These are phyloP conservation scores for Pseudopodoces humilis DNA, from an alignment of 2,113 vertebrate species.

Conservation along the genomic window DNA sequence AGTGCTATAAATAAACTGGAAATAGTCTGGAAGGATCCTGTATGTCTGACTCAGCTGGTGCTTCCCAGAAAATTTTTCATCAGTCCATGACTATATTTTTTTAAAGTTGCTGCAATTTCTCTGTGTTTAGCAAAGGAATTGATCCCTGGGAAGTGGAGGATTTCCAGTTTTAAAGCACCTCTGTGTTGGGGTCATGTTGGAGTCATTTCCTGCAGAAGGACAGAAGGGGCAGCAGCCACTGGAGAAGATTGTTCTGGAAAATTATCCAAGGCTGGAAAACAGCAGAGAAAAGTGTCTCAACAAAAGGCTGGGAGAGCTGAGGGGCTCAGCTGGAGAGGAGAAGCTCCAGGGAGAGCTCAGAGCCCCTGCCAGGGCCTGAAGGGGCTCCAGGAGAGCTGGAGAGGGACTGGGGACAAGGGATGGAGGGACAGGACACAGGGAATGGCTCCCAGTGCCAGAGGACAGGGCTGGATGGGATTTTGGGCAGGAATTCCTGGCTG, in stretches of 20 bases:
- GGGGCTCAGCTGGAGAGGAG: background rate
- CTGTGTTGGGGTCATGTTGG: fast-evolving
- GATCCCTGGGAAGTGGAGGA: background rate
- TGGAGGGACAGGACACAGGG: background rate
- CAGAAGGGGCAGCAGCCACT: background rate
- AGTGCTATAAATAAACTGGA: background rate
- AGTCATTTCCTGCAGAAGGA: background rate
- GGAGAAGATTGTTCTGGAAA: background rate
- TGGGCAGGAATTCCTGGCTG: background rate
- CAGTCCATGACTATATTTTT: background rate
- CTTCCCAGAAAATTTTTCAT: background rate
- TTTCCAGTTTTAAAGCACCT: background rate
- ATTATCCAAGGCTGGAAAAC: background rate
- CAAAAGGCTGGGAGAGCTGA: background rate
- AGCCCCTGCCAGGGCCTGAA: background rate
- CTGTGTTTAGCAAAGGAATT: background rate
- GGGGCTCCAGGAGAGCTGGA: background rate
- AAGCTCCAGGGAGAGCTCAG: background rate
- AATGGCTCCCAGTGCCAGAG: fast-evolving
- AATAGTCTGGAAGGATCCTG: background rate
- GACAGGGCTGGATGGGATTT: fast-evolving
- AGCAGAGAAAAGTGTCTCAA: background rate
- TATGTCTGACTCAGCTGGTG: background rate
- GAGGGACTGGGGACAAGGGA: background rate
- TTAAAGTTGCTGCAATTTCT: background rate